Evolutionary conservation across 2,797 vertebrate genomes (phyloP), one percentile per base, ranked within the genome.

Genomic region (Protosalanx chinensis): DNA sequence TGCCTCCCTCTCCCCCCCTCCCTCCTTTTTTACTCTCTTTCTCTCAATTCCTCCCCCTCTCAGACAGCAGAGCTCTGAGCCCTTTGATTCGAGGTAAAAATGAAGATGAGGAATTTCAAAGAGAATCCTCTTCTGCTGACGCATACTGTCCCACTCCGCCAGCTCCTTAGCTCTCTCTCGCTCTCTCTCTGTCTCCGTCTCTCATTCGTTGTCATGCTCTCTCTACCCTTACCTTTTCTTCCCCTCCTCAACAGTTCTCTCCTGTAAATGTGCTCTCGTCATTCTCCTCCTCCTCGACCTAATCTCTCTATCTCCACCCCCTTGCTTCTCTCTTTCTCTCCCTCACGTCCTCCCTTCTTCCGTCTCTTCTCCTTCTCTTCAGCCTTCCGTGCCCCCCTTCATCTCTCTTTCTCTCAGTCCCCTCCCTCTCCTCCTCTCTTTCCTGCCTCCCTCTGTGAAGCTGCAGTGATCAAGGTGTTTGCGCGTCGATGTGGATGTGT

Each of bases 51-150:
- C 72, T 68, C 70, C 81, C 79, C 83, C 76, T 79, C 71, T 68
- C 82, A 87, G 81, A 84, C 85, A 84, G 84, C 83, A 87, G 81
- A 73, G 82, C 85, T 84, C 77, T 75, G 75, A 83, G 78, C 82
- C 84, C 83, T 92, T 92, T 91, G 88, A 91, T 91, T 91, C 85
- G 78, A 79, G 70, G 87, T 90, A 88, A 85, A 88, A 90, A 90
- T 88, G 84, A 90, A 89, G 87, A 89, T 86, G 85, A 81, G 82
- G 81, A 84, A 86, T 91, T 93, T 92, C 87, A 92, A 92, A 92
- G 89, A 88, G 86, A 90, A 88, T 89, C 79, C 68, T 88, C 84
- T 79, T 90, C 82, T 90, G 86, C 87, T 90, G 88, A 91, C 76
- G 81, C 84, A 86, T 78, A 41, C 80, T 83, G 84, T 84, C 89